Evolutionary conservation across 2,888 invertebrate species (phyloP), one percentile per base, ranked within the genome.

Genomic region (Eilema sororculum): DNA sequence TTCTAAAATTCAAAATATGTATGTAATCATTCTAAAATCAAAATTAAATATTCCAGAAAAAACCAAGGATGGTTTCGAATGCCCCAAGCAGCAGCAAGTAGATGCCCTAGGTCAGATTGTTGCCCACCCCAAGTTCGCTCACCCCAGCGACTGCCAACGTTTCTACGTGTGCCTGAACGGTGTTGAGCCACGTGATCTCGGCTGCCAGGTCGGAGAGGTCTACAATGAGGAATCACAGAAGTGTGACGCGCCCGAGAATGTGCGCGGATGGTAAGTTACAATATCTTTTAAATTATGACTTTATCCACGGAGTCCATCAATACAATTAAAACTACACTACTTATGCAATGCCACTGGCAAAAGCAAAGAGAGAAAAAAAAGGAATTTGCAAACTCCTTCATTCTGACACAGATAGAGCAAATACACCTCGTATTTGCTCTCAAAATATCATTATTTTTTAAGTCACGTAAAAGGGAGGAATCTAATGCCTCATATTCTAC

Each of bases 81-180:
- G 98, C 91, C 98, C 98, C 77, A 97, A 96, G 87, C 96, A 96
- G 52, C 93, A 95, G 59, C 95, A 95, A 74, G 94, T 96, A 0
- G 97, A 97, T 86, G 90, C 95, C 20, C 96, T 96, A 79, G 98
- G 98, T 30, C 97, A 97, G 88, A 89, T 95, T 10, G 96, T 98
- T 6, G 97, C 98, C 33, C 98, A 98, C 93, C 98, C 98, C 28
- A 98, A 98, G 90, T 98, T 96, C 93, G 95, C 98, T 2, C 98
- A 98, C 94, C 97, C 98, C 57, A 96, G 96, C 46, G 98, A 99
- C 91, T 99, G 98, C 93, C 98, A 98, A 91, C 97, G 98, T 85
- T 98, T 98, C 96, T 98, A 98, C 93, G 98, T 98, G 41, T 98
- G 98, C 91, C 93, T 98, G 82, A 98, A 97, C 90, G 98, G 98